These are phyloP conservation scores for Aspiorhynchus laticeps DNA, from an alignment of 2,113 vertebrate genomes.

Conservation along the genomic window DNA sequence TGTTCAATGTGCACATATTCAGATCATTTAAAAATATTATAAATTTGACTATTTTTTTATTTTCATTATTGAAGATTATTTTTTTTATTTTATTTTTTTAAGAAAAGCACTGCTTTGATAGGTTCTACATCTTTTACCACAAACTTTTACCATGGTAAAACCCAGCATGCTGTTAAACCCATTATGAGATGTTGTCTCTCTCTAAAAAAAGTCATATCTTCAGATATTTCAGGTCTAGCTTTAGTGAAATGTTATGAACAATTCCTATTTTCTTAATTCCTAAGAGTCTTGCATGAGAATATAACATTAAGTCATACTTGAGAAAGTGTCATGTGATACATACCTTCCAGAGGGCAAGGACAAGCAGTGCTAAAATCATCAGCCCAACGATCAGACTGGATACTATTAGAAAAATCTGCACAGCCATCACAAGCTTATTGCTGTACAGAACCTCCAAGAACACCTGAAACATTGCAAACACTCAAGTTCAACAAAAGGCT, in stretches of 20 bases:
- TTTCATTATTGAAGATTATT: neutral
- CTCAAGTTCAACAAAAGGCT: neutral
- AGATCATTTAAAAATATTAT: neutral
- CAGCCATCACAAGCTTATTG: slow-evolving; percentile 77
- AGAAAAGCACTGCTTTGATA: neutral
- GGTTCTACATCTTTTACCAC: too few species aligned
- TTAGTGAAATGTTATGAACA: neutral
- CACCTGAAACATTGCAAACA: slow-evolving; percentile 73
- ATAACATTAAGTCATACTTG: neutral
- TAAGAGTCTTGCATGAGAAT: neutral
- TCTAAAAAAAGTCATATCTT: neutral
- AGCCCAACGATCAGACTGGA: slow-evolving; percentile 83
- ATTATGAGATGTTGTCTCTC: neutral
- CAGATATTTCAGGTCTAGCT: neutral
- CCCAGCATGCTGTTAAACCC: neutral
- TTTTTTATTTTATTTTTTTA: too few species aligned
- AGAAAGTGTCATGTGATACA: slow-evolving; percentile 33
- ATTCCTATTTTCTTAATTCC: neutral
- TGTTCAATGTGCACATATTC: neutral
- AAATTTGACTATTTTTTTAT: neutral
- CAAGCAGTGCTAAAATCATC: slow-evolving; percentile 79
- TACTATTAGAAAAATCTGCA: slow-evolving; percentile 79
- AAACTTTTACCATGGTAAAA: neutral
- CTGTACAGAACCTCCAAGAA: slow-evolving; percentile 84
- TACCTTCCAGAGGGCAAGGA: slow-evolving; percentile 90